Base-by-base conservation (phyloP, 2,113 vertebrate species). In the Phrynocephalus versicolor region DNA sequence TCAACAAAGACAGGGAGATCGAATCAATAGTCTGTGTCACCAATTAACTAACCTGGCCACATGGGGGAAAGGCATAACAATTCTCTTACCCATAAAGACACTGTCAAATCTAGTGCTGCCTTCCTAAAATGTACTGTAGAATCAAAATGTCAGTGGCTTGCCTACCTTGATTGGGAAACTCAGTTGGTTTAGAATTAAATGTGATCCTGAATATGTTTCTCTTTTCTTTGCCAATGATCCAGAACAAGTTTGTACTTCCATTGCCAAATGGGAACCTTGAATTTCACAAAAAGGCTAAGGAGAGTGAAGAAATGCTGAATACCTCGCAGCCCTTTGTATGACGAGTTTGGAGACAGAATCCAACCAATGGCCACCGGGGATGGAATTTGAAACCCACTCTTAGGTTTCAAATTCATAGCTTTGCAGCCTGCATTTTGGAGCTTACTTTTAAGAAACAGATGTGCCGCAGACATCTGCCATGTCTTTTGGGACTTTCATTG, bases 21-120 rank as follows among this genome's bases (percentile, higher is more conserved):
- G 86, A 91, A 92, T 91, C 87, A 79, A 67, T 88, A 87, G 80
- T 67, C 85, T 16, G 89, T 89, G 67, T 39, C 86, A 84, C 76
- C 83, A 76, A 45, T 79, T 57, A 82, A 12, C 80, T 89, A 62
- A 90, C 86, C 88, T 85, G 39, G 81, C 60, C 78, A 62, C 77
- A 78, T 35, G 15, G 85, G 15, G 70, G 35, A 33, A 91, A 77
- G 4, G 2, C 1, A 1, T 62, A 89, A 58, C 57, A 83, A 1
- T 8, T 25, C 8, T 33, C 18, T 64, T 19, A 41, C 8, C 25
- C n/a, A 30, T 62, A 62, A 62, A 45, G 21, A 74, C 37, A n/a
- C 27, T 45, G 37, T 1, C 60, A 45, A 51, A 6, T 65, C 58
- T 65, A 76, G 7, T 77, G n/a, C 6, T 76, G 21, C n/a, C 65